Evolutionary conservation across 2,113 vertebrate species (phyloP), one percentile per base, ranked within the genome.

Genomic region (Phyllopteryx taeniolatus): DNA sequence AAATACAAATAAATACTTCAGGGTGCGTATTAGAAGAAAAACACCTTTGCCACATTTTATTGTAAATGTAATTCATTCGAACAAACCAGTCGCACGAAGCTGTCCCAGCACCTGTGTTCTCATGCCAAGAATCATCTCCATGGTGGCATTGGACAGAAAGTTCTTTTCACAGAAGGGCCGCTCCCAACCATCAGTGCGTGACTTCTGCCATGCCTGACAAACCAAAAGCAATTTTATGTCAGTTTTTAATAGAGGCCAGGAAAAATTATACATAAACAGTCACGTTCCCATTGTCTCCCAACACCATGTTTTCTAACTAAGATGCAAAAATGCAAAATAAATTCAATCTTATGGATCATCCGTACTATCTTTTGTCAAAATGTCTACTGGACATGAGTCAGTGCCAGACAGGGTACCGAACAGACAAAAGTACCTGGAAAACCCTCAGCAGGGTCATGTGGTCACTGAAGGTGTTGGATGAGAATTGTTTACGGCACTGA

Each of bases 401-500:
- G 0, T 54, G 3, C 8, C 14, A 14, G 3, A 54, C 4, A 20
- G 31, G 27, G n/a, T 3, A n/a, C 11, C 20, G 17, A 10, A 20
- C 12, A 13, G 12, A 46, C 20, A 6, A n/a, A 57, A n/a, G 5
- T 57, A 99, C 97, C 96, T 99, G 98, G 61, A 99, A 99, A 53
- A 95, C 95, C 81, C 96, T 91, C 46, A 99, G 94, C 70, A 99
- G 92, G 1, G 95, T 96, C 96, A 99, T 97, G 82, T 99, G 98
- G 83, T 99, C 98, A 54, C 98, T 99, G 84, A 95, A 96, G 0
- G 94, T 93, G 73, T 89, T 94, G 0, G 95, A 94, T 14, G 95
- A 79, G 59, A 98, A 98, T 11, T 90, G 91, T 31, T 93, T 96
- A 78, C 96, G 93, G 53, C 94, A 94, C 33, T 95, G 88, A 88